Evolutionary conservation across 1,140 invertebrate genomes (phyloP), one percentile per base, ranked within the genome.

Genomic region (Frieseomelitta varia): DNA sequence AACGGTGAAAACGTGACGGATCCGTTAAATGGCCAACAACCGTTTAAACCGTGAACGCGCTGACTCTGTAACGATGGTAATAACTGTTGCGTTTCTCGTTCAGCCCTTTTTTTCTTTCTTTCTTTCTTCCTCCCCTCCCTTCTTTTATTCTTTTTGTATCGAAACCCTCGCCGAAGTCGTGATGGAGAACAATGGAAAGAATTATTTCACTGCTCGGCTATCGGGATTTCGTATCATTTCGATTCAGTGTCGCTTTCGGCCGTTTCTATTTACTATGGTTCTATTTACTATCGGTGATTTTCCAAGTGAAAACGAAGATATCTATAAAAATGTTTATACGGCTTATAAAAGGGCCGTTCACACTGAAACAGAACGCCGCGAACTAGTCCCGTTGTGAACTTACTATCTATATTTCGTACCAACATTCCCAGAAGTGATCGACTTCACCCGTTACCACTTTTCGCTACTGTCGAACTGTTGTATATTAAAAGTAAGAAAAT

Each of bases 11-110:
- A 68, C 77, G 63, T 79, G 77, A 51, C 63, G 61, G 63, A 68
- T 53, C 77, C 24, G 47, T 53, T 79, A 79, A 79, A 79, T 79
- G 77, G 77, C 77, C 61, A 79, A 53, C 39, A 79, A 67, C 30
- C 39, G 39, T 79, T 79, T 63, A 68, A 68, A 55, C 39, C 39
- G 27, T 12, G 58, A 27, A 61, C 21, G 39, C 27, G 47, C 63
- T 67, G 47, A 68, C 63, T 79, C 61, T 55, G 30, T 55, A 79
- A 55, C 51, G 63, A 68, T 30, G 51, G 24, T 79, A 79, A 79
- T 79, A 65, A 65, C 61, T 79, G 47, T 67, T 53, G 63, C 61
- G 63, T 68, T 65, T 63, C 61, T 34, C 34, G 34, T n/a, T 34
- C 10, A 14, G 11, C 4, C 1, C 1, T 30, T 65, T 30, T 65